Evolutionary conservation across 2,888 invertebrate genomes (phyloP), one percentile per base, ranked within the genome.

Genomic region (Gymnoscelis rufifasciata): DNA sequence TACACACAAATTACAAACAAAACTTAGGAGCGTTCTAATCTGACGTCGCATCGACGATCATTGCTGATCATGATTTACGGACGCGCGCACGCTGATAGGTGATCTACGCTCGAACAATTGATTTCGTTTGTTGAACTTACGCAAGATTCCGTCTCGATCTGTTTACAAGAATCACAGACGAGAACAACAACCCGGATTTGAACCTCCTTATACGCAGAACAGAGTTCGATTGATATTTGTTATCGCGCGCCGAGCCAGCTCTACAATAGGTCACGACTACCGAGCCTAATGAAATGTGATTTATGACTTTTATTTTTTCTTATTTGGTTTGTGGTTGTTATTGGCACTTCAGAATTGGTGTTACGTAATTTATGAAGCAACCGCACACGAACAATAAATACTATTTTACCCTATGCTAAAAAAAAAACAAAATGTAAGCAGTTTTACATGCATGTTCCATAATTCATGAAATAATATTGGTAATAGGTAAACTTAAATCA

Each of bases 11-110:
- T 81, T 78, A 79, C 83, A 82, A 82, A 80, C 80, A 83, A 79
- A 82, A 74, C 78, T 73, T 79, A 79, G 83, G 71, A 78, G 82
- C 80, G 73, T 61, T 64, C 74, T 81, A 79, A 86, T 87, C 87
- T 84, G 83, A 84, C 84, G 66, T 79, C 77, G 74, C 74, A 84
- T 84, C 84, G 71, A 68, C 76, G 78, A 83, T 84, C 83, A 81
- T 77, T 82, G 64, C 73, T 80, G 83, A 82, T 82, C 86, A 84
- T 87, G 87, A 86, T 84, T 84, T 83, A 86, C 83, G 81, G 71
- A 83, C 74, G 74, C 76, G 75, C 66, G 74, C 65, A 69, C 78
- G 80, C 73, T 82, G 83, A 84, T 83, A 78, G 81, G 74, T 82
- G 78, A 81, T 79, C 82, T 66, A 67, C 57, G 64, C 67, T 61